These are phyloP conservation scores for Diabrotica balteata DNA, from an alignment of 2,888 invertebrate genomes.

Conservation along the genomic window DNA sequence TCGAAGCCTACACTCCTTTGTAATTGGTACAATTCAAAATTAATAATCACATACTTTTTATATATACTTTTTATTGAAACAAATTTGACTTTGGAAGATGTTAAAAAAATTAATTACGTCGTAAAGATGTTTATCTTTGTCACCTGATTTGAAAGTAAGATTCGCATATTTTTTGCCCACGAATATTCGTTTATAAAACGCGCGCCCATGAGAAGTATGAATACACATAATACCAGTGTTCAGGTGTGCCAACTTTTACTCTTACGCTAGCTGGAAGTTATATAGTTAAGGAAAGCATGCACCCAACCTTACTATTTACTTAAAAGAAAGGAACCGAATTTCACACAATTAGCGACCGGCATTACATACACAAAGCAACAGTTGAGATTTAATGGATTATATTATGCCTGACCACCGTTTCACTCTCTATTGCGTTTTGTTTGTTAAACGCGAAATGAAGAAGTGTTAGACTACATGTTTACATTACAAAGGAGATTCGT, in stretches of 20 bases:
- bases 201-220: not conserved
- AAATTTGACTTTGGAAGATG: too few species aligned
- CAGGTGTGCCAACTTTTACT: conserved; percentile 11
- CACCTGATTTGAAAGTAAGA: not conserved
- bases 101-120: too few species aligned
- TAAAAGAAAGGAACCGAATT: not conserved
- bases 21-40: too few species aligned
- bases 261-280: not conserved
- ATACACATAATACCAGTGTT: not conserved
- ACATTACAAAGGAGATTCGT: too few species aligned
- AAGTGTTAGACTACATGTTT: too few species aligned
- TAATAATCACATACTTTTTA: too few species aligned
- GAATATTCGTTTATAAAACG: not conserved
- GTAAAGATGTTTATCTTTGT: not conserved
- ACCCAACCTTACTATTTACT: conserved; percentile 1
- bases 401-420: too few species aligned
- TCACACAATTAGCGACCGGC: not conserved
- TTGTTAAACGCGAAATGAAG: too few species aligned
- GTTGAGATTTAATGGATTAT: not conserved
- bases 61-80: too few species aligned
- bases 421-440: too few species aligned
- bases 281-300: conserved; percentile 1
- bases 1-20: too few species aligned
- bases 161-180: not conserved
- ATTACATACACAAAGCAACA: not conserved